phyloP scores from a whole-genome alignment of 2,888 invertebrate genomes.

The Morpho deidamia region DNA sequence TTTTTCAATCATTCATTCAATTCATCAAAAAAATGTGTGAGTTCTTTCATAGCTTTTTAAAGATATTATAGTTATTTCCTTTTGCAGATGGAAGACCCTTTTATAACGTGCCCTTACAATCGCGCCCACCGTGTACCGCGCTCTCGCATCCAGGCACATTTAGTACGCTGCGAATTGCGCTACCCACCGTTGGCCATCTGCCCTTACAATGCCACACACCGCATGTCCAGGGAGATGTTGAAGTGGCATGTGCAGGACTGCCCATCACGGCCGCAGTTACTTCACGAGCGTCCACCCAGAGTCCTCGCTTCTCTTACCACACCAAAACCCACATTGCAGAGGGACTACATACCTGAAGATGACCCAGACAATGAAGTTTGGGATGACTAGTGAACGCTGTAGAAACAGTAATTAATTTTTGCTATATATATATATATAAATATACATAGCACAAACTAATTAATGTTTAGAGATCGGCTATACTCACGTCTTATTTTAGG shows the following conservation, averaged over 20 bases:
- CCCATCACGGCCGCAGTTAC: conserved; percentile 21
- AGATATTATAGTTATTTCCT: too few species aligned
- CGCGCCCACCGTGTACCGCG: conserved; percentile 63
- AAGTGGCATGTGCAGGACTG: conserved; percentile 35
- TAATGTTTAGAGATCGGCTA: too few species aligned
- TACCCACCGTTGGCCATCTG: conserved; percentile 63
- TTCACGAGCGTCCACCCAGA: background rate
- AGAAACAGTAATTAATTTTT: too few species aligned
- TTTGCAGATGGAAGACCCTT: conserved; percentile 42
- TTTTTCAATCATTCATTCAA: too few species aligned
- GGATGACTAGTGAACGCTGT: too few species aligned
- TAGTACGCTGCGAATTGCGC: conserved; percentile 72
- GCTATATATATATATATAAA: too few species aligned
- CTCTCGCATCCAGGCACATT: conserved; percentile 71
- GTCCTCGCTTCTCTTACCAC: background rate
- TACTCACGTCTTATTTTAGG: too few species aligned
- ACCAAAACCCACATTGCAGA: background rate
- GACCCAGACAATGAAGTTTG: too few species aligned
- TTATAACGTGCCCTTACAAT: conserved; percentile 76
- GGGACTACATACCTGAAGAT: too few species aligned
- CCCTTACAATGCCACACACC: conserved; percentile 76
- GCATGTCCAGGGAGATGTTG: conserved; percentile 55
- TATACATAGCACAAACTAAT: too few species aligned
- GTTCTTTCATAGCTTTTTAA: too few species aligned
- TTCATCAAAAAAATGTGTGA: too few species aligned